Conservation (phyloP, 2,113 vertebrate species). For the Otis tarda region DNA sequence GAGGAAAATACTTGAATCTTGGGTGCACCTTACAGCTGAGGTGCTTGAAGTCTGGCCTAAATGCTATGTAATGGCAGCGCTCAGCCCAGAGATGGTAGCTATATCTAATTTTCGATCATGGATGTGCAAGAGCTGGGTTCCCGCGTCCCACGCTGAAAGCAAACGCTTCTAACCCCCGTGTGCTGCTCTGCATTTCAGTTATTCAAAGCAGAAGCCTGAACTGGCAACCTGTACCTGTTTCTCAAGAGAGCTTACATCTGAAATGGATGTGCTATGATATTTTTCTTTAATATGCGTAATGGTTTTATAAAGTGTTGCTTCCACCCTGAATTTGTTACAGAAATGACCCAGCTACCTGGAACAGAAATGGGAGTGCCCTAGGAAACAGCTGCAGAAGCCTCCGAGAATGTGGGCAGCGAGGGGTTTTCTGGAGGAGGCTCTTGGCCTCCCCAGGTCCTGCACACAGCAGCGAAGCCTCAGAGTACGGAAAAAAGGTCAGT, state of each 20-base stretch:
- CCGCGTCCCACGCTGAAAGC: not conserved
- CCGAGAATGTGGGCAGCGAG: not conserved
- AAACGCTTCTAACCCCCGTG: not conserved
- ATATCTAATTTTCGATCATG: not conserved
- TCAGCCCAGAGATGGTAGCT: not conserved
- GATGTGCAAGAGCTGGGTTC: not conserved
- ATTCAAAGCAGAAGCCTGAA: conserved; percentile 17
- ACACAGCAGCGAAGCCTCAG: not conserved
- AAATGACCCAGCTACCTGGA: not conserved
- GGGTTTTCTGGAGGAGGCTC: not conserved
- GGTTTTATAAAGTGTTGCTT: not conserved
- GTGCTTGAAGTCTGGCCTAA: not conserved
- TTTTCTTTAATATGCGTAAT: not conserved
- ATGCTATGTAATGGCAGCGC: not conserved
- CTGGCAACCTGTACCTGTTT: not conserved
- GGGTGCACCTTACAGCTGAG: not conserved
- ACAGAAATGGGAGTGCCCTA: fast-evolving
- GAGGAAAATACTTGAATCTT: conserved; percentile 20
- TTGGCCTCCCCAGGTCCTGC: not conserved
- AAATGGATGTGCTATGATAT: not conserved
- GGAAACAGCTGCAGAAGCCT: not conserved
- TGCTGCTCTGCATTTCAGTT: conserved; percentile 24
- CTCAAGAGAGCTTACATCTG: not conserved
- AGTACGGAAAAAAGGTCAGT: not conserved
- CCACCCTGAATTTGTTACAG: not conserved